Base-by-base conservation (phyloP, 1,140 invertebrate species). In the Bombus huntii region DNA sequence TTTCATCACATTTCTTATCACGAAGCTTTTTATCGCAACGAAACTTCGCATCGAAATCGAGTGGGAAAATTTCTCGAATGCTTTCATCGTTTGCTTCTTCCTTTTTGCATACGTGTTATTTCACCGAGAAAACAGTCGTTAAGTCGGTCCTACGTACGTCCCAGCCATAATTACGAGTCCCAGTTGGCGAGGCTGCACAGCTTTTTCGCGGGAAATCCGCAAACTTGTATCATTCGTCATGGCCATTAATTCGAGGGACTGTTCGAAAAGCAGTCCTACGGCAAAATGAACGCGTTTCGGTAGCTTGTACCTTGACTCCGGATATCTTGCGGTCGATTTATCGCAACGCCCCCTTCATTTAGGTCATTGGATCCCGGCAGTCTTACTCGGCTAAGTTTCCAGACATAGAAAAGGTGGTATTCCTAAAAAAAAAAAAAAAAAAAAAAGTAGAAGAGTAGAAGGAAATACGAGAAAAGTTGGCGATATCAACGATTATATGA, bases 241-340 rank as follows among this genome's bases (percentile, higher is more conserved):
- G 53, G 53, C 68, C 53, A 84, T 72, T 84, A 79, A 80, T 79
- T 79, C 53, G n/a, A 34, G n/a, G 47, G 39, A 83, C 62, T 31
- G 25, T 79, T 80, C 83, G 68, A 12, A 84, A 72, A 65, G 12
- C 53, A 53, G 68, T 62, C 31, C 6, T 31, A 13, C 9, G 3
- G 18, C 44, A 13, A 68, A 44, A 31, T 76, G 37, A 57, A 34
- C 57, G 28, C 6, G 53, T 12, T n/a, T 53, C 15, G 15, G 37
- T 57, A 18, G 5, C 10, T 22, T 18, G 39, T 47, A 37, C 68
- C 47, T 28, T 71, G 47, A 71, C 65, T 79, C 39, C 53, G 53
- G 68, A 37, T 80, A 84, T 62, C 65, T 71, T 42, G 39, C 75
- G 53, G 42, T 47, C 57, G 83, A 84, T 84, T 84, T 80, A 80